Evolutionary conservation across 2,888 invertebrate species (phyloP), one percentile per base, ranked within the genome.

Genomic region (Arrhopalites spinosus): DNA sequence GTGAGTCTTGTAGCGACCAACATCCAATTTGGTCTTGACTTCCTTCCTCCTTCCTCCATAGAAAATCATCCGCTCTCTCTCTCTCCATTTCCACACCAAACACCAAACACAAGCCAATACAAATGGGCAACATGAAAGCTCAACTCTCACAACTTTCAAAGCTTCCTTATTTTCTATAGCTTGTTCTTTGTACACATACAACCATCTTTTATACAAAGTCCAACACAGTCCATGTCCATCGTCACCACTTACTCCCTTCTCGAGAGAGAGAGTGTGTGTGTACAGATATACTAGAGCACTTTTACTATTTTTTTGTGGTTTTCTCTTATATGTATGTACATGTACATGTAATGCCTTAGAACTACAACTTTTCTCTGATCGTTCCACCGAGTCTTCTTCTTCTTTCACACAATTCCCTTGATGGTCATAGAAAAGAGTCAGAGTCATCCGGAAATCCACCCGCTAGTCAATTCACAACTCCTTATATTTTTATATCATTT

Each of bases 1-100:
- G 53, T 43, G 75, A 75, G 75, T 66, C 72, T 75, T 75, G 75
- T 75, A 75, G 70, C 36, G 64, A 70, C 75, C 20, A 67, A 45
- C 47, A 75, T 75, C 75, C 75, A 75, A 75, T 75, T 75, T 75
- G 70, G 70, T 25, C 64, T 64, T 45, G 23, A 23, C 59, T 59
- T 23, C 23, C 59, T 23, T 23, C 23, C 25, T 20, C 59, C 23
- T n/a, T n/a, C n/a, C n/a, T n/a, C n/a, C n/a, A n/a, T n/a, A n/a
- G n/a, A n/a, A n/a, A n/a, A 17, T 59, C 23, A 3, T 23, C 23
- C 25, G 5, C 23, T 59, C 25, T 23, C 17, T 20, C 53, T 53
- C 53, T 53, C 20, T 20, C 11, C 23, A 20, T 53, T 53, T 53
- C 8, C n/a, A 11, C 20, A 20, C 11, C 36, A 3, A 36, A 36